Base-by-base conservation (phyloP, 92 coral and sea anemone genomes). In the Chrysogorgia sp. region DNA sequence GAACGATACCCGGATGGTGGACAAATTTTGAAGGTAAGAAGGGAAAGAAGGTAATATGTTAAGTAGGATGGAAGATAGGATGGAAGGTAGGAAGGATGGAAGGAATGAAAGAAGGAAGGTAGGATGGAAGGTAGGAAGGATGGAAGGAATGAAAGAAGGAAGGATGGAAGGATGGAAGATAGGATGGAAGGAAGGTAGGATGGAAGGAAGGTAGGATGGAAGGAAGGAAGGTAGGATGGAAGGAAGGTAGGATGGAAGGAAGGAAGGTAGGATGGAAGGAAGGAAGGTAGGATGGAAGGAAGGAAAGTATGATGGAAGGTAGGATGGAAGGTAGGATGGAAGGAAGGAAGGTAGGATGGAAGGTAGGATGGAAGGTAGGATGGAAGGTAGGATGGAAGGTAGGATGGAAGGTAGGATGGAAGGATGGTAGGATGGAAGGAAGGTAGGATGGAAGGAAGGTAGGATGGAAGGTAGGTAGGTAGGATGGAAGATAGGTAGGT, bases 21-120 rank as follows among this genome's bases (percentile, higher is more conserved):
- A 23, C 81, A 76, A 60, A 76, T 76, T 59, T 66, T 76, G 40
- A 76, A 76, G 81, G 81, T 76, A 62, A 71, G 66, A n/a, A n/a
- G 7, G 10, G 15, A 15, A 47, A 6, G 53, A 7, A 47, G 15
- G 15, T 7, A 47, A n/a, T 12, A 47, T 7, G 53, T 12, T 7
- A 47, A n/a, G n/a, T 6, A 47, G 53, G 53, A 47, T 7, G 53
- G n/a, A 47, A 15, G 53, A 15, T 7, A 7, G 53, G n/a, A 47
- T 2, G 53, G 53, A 15, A 47, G n/a, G 14, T 6, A 15, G 10
- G n/a, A 47, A 6, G 53, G 53, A 47, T 7, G 15, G 53, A 47
- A 47, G 53, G 10, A 47, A 15, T 7, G 53, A 47, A 4, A 37
- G 43, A 37, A 5, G 12, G 12, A 12, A 5, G 12, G 43, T 37